Evolutionary conservation across 2,797 vertebrate species (phyloP).

Genomic region (Acestrorhynchus altus): DNA sequence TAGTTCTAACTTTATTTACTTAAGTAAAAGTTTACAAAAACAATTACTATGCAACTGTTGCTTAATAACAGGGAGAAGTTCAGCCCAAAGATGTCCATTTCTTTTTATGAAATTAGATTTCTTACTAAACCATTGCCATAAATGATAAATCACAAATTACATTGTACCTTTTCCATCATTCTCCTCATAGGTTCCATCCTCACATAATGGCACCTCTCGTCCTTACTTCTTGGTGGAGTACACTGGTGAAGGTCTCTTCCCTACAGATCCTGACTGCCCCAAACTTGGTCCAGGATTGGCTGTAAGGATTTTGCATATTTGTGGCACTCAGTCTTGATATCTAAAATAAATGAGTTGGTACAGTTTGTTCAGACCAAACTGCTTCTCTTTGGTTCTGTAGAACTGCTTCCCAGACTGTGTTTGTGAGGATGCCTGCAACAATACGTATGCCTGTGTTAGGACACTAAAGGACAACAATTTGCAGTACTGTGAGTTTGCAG

Average conservation of each 20-base stretch:
- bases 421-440: conserved; percentile 83
- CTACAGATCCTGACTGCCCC: conserved; percentile 75
- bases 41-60: no score
- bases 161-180: background rate
- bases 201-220: conserved; percentile 71
- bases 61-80: no score
- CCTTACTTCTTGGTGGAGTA: conserved; percentile 81
- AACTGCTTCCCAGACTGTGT: conserved; percentile 84
- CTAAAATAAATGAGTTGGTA: background rate
- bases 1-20: no score
- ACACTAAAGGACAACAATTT: conserved; percentile 69
- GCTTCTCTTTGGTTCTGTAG: conserved; percentile 57
- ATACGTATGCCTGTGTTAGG: conserved; percentile 83
- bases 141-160: background rate
- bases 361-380: background rate
- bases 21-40: no score
- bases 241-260: conserved; percentile 75
- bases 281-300: conserved; percentile 78
- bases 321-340: background rate
- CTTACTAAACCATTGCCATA: no score
- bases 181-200: conserved; percentile 69
- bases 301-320: conserved; percentile 66
- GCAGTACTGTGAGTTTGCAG: conserved; percentile 85
- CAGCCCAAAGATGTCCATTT: no score
- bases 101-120: no score